Conservation (phyloP, 2,113 vertebrate species). For the Trinectes maculatus region DNA sequence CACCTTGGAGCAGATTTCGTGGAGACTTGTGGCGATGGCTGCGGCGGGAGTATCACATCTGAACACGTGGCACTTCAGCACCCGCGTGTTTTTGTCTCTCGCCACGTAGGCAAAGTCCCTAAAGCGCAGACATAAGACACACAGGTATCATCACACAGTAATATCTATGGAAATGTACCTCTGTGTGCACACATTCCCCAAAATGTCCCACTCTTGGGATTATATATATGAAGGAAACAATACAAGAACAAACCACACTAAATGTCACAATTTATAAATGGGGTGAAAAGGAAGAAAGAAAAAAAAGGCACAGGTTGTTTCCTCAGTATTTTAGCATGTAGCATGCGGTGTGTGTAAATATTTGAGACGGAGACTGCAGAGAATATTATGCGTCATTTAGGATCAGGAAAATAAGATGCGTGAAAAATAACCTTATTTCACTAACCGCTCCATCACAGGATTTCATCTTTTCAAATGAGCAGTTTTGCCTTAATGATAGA, state of each 20-base stretch:
- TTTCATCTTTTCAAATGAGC: slow-evolving; percentile 11
- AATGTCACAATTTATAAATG: neutral
- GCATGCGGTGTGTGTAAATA: neutral
- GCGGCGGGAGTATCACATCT: slow-evolving; percentile 97
- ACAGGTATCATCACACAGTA: neutral
- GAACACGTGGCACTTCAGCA: slow-evolving; percentile 98
- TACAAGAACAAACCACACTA: too few relatives aligned
- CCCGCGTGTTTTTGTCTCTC: slow-evolving; percentile 94
- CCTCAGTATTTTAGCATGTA: too few relatives aligned
- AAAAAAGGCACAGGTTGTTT: too few relatives aligned
- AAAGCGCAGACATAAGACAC: slow-evolving; percentile 26
- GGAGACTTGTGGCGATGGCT: slow-evolving; percentile 95
- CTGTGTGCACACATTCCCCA: too few relatives aligned
- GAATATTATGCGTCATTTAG: neutral
- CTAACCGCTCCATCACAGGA: slow-evolving; percentile 4
- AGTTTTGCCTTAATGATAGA: slow-evolving; percentile 1
- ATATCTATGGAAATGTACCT: neutral
- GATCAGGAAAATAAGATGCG: neutral
- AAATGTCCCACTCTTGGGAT: too few relatives aligned
- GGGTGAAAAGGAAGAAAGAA: too few relatives aligned
- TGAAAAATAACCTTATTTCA: neutral
- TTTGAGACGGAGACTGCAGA: neutral
- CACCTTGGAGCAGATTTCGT: slow-evolving; percentile 98
- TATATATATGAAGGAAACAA: too few relatives aligned
- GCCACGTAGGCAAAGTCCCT: slow-evolving; percentile 98